Conservation (phyloP, 2,888 invertebrate genomes). For the Celastrina argiolus region DNA sequence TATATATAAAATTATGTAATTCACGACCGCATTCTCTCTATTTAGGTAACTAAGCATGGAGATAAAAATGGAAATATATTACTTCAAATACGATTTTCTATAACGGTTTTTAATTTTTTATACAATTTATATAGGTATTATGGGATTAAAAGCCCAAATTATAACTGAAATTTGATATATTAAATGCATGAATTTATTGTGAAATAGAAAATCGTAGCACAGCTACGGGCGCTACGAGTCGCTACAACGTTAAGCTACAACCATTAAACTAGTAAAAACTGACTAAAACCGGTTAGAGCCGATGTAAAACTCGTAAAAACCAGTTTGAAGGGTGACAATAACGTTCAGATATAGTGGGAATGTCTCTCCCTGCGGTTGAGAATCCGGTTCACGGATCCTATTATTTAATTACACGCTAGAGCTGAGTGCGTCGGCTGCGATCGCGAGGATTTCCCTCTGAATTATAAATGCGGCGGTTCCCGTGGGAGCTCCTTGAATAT, state of each 20-base stretch:
- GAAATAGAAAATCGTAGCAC: background rate
- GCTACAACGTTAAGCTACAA: background rate
- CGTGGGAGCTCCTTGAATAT: constrained; percentile 11
- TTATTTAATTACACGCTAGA: constrained; percentile 8
- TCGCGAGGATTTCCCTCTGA: constrained; percentile 2
- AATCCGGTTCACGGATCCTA: background rate
- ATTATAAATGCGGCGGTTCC: constrained; percentile 18
- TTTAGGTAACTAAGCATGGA: too few species aligned
- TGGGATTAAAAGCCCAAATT: too few species aligned
- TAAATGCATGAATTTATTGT: too few species aligned
- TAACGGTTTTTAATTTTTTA: too few species aligned
- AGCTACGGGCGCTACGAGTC: background rate
- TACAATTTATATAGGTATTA: too few species aligned
- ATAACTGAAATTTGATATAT: too few species aligned
- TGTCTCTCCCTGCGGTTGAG: background rate
- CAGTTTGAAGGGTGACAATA: background rate
- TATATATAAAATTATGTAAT: too few species aligned
- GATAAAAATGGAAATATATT: too few species aligned
- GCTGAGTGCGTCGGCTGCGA: constrained; percentile 15
- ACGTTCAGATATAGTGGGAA: background rate
- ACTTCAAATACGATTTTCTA: too few species aligned
- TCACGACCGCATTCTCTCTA: too few species aligned
- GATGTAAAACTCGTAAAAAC: background rate
- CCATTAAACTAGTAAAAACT: background rate
- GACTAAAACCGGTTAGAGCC: background rate